Evolutionary conservation across 2,113 vertebrate species (phyloP).

Genomic region (Myotis yumanensis): DNA sequence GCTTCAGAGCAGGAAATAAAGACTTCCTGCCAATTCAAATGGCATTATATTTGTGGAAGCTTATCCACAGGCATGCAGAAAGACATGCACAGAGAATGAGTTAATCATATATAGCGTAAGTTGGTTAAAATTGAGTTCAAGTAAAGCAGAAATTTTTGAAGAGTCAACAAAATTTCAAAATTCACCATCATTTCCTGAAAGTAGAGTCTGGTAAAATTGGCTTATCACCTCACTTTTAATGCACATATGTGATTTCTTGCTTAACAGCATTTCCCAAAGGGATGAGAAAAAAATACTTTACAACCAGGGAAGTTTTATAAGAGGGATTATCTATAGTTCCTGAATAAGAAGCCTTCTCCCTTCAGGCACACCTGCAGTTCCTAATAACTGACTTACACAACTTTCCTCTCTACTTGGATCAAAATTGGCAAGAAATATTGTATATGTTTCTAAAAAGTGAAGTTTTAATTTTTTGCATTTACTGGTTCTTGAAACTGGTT

Average conservation of each 20-base stretch:
- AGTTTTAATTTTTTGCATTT: slow-evolving; percentile 31
- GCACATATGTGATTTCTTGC: slow-evolving; percentile 62
- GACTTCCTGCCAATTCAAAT: slow-evolving; percentile 29
- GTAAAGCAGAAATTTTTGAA: slow-evolving; percentile 55
- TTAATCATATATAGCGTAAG: neutral
- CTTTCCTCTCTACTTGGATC: slow-evolving; percentile 67
- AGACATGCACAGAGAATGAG: neutral
- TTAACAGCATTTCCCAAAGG: slow-evolving; percentile 60
- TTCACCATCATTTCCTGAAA: slow-evolving; percentile 67
- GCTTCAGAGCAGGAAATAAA: slow-evolving; percentile 6
- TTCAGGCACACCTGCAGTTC: slow-evolving; percentile 70
- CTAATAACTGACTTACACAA: slow-evolving; percentile 69
- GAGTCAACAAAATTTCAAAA: slow-evolving; percentile 66
- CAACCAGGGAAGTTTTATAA: slow-evolving; percentile 72
- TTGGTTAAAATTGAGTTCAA: slow-evolving; percentile 20
- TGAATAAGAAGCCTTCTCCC: slow-evolving; percentile 56
- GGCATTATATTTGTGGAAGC: neutral
- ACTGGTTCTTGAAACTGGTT: slow-evolving; percentile 48
- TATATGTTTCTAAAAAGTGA: slow-evolving; percentile 27
- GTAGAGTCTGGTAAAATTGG: slow-evolving; percentile 62
- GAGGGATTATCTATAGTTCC: slow-evolving; percentile 75
- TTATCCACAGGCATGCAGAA: neutral
- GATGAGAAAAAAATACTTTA: slow-evolving; percentile 46
- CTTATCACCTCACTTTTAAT: slow-evolving; percentile 72
- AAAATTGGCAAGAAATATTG: slow-evolving; percentile 65